Conservation (phyloP, 2,113 vertebrate genomes). For the Barnardius zonarius region DNA sequence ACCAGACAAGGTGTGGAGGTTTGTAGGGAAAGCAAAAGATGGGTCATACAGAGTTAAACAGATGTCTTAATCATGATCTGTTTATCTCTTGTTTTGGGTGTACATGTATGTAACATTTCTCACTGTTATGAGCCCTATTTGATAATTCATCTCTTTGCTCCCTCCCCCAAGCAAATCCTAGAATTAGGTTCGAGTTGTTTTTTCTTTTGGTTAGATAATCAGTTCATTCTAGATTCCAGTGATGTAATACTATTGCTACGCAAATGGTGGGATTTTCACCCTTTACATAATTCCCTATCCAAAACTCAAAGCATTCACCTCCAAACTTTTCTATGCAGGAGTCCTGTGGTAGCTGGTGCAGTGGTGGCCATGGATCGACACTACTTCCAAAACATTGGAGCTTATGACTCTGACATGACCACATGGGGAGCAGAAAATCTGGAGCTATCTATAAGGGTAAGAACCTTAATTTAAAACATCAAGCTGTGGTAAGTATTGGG, state of each 20-base stretch:
- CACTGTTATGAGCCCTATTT: not conserved
- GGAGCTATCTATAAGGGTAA: slow-evolving; percentile 89
- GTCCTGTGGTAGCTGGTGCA: slow-evolving; percentile 80
- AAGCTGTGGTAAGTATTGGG: not conserved
- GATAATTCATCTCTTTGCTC: not conserved
- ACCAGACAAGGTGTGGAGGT: not conserved
- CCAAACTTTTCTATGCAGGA: slow-evolving; percentile 69
- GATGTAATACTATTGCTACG: not conserved
- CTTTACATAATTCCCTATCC: not conserved
- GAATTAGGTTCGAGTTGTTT: not conserved
- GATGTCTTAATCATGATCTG: not conserved
- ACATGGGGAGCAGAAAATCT: slow-evolving; percentile 81
- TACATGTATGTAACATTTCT: not conserved
- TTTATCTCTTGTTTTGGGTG: not conserved
- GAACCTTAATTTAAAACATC: not conserved
- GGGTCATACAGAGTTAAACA: not conserved
- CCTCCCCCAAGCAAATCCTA: not conserved
- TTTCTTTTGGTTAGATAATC: not conserved
- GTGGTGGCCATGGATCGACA: slow-evolving; percentile 83
- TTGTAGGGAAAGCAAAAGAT: not conserved
- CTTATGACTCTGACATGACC: slow-evolving; percentile 84
- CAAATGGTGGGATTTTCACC: not conserved
- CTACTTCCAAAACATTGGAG: slow-evolving; percentile 88
- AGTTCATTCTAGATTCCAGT: not conserved
- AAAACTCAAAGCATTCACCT: not conserved